Conservation (phyloP, 2,113 vertebrate genomes). For the Sinocyclocheilus anshuiensis region DNA sequence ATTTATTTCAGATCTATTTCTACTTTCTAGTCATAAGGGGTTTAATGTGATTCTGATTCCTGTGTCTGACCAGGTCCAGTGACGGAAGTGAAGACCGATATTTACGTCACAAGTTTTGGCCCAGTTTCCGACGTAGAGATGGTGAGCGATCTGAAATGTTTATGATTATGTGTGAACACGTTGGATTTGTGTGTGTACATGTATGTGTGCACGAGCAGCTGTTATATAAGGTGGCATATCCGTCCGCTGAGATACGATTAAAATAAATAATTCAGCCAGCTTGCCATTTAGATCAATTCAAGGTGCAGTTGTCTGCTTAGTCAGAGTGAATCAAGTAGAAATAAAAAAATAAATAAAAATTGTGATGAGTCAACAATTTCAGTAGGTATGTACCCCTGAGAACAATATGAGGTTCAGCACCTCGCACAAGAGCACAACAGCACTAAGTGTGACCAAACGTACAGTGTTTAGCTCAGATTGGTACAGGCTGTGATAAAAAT, state of each 20-base stretch:
- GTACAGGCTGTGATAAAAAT: background rate
- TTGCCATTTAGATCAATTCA: background rate
- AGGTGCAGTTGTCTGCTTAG: conserved; percentile 24
- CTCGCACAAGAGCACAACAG: background rate
- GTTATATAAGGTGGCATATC: conserved; percentile 11
- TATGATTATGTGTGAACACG: background rate
- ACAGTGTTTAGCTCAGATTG: background rate
- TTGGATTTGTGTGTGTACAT: background rate
- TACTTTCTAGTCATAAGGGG: background rate
- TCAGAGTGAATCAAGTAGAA: conserved; percentile 22
- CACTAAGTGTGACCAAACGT: background rate
- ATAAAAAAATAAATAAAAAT: background rate
- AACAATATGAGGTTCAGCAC: background rate
- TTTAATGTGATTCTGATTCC: background rate
- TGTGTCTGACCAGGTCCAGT: conserved; percentile 72
- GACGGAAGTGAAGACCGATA: conserved; percentile 90
- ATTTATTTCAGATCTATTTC: background rate
- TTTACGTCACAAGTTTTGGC: conserved; percentile 91
- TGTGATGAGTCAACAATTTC: conserved; percentile 20
- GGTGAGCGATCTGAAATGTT: conserved; percentile 53
- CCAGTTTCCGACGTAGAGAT: conserved; percentile 91
- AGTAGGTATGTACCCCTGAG: background rate
- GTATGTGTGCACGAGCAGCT: background rate
- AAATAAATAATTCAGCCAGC: conserved; percentile 13
- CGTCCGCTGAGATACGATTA: background rate